These are phyloP conservation scores for Medauroidea extradentata DNA, from an alignment of 1,140 invertebrate genomes.

Conservation along the genomic window DNA sequence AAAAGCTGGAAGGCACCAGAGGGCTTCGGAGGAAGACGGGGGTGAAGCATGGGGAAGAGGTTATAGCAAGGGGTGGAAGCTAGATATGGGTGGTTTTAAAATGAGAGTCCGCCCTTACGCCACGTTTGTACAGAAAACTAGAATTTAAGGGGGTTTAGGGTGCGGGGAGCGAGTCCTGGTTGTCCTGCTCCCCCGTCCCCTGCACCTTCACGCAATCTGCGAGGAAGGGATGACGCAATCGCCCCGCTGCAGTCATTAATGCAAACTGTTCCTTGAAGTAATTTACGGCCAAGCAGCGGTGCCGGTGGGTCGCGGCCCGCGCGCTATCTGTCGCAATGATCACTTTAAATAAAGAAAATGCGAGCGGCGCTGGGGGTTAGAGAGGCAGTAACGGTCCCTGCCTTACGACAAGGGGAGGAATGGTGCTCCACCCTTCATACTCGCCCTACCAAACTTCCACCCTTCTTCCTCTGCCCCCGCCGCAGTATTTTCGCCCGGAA, in stretches of 20 bases:
- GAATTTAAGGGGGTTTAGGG: background rate
- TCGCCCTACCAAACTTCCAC: too few relatives aligned
- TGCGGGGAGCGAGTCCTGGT: background rate
- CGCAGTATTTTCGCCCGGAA: too few relatives aligned
- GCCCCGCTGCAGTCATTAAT: slow-evolving; percentile 11
- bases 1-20: too few relatives aligned
- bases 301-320: background rate
- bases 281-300: slow-evolving; percentile 5
- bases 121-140: too few relatives aligned
- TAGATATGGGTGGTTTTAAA: too few relatives aligned
- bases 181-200: background rate
- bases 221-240: background rate
- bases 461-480: too few relatives aligned
- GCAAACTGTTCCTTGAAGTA: slow-evolving; percentile 13
- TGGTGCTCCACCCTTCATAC: too few relatives aligned
- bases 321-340: slow-evolving; percentile 15
- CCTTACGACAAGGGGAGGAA: too few relatives aligned
- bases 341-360: slow-evolving; percentile 17
- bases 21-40: too few relatives aligned
- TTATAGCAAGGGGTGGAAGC: background rate
- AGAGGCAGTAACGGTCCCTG: background rate
- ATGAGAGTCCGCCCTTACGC: too few relatives aligned
- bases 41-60: background rate
- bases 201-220: background rate
- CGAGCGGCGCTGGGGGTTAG: background rate